phyloP scores from a whole-genome alignment of 2,797 vertebrate genomes.

The Botia kubotai region DNA sequence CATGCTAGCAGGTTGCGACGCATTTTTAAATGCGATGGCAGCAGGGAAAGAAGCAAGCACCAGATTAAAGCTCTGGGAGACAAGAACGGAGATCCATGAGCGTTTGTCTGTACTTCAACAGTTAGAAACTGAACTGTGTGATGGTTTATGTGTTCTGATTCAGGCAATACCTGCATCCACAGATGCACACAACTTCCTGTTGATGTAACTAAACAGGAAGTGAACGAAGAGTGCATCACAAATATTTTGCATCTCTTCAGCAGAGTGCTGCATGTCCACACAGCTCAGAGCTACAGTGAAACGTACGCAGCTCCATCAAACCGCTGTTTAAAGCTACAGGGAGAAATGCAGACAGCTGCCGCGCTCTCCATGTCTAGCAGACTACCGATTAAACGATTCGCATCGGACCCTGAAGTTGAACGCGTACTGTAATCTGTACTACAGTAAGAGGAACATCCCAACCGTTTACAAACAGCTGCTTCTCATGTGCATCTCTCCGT shows the following conservation, averaged over 20 bases:
- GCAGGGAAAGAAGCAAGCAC: constrained; percentile 8
- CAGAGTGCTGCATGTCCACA: neutral
- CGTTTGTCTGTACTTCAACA: constrained; percentile 1
- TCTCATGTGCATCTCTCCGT: constrained; percentile 8
- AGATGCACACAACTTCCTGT: too few relatives aligned
- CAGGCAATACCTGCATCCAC: neutral
- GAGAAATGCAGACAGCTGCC: neutral
- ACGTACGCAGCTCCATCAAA: constrained; percentile 4
- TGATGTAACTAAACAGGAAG: too few relatives aligned
- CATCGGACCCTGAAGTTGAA: constrained; percentile 29
- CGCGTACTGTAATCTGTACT: constrained; percentile 3
- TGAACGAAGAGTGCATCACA: too few relatives aligned
- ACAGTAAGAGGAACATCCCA: constrained; percentile 15
- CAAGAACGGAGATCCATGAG: constrained; percentile 30
- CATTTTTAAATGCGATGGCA: constrained; percentile 17
- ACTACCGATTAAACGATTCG: constrained; percentile 26
- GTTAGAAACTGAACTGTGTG: constrained; percentile 30
- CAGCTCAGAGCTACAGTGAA: constrained; percentile 11
- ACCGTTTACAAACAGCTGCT: constrained; percentile 38
- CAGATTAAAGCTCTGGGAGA: constrained; percentile 44
- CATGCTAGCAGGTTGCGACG: constrained; percentile 2
- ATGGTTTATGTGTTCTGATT: constrained; percentile 1
- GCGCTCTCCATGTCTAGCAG: constrained; percentile 14
- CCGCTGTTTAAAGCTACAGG: constrained; percentile 5
- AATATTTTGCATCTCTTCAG: too few relatives aligned